These are phyloP conservation scores for Vannuccia rotundouncinata DNA, from an alignment of 2,888 invertebrate genomes.

Conservation along the genomic window DNA sequence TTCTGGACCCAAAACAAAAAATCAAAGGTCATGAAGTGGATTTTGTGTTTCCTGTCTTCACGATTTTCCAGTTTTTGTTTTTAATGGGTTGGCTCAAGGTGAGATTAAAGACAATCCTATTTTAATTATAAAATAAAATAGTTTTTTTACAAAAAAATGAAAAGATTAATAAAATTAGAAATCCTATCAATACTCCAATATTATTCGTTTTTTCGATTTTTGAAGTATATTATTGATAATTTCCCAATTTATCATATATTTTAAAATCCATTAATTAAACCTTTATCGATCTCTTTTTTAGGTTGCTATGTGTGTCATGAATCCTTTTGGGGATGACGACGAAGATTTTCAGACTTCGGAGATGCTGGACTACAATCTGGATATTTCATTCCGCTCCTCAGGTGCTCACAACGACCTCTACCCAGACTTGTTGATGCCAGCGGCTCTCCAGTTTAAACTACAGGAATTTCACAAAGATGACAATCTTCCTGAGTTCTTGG, in stretches of 20 bases:
- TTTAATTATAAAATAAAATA: background rate
- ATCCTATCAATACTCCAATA: too few species aligned
- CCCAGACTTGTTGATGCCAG: conserved; percentile 33
- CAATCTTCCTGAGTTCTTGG: conserved; percentile 37
- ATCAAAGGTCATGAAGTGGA: conserved; percentile 38
- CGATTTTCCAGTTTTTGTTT: conserved; percentile 40
- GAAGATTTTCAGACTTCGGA: conserved; percentile 41
- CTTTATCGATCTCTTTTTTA: too few species aligned
- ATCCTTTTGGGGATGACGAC: conserved; percentile 40
- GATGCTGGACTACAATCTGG: conserved; percentile 39
- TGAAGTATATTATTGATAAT: too few species aligned
- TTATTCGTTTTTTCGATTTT: too few species aligned
- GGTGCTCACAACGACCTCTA: conserved; percentile 37
- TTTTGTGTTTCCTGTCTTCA: conserved; percentile 39
- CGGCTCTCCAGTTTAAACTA: conserved; percentile 27
- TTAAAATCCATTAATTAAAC: too few species aligned
- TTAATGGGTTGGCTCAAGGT: conserved; percentile 40
- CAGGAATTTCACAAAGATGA: conserved; percentile 35
- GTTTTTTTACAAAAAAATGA: background rate
- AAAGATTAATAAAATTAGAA: too few species aligned
- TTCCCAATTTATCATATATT: too few species aligned
- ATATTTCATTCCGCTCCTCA: conserved; percentile 35
- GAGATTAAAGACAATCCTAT: background rate
- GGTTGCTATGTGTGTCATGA: conserved; percentile 41
- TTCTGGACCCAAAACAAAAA: conserved; percentile 36